phyloP scores from a whole-genome alignment of 2,113 vertebrate genomes.

The Misgurnus mizolepis region DNA sequence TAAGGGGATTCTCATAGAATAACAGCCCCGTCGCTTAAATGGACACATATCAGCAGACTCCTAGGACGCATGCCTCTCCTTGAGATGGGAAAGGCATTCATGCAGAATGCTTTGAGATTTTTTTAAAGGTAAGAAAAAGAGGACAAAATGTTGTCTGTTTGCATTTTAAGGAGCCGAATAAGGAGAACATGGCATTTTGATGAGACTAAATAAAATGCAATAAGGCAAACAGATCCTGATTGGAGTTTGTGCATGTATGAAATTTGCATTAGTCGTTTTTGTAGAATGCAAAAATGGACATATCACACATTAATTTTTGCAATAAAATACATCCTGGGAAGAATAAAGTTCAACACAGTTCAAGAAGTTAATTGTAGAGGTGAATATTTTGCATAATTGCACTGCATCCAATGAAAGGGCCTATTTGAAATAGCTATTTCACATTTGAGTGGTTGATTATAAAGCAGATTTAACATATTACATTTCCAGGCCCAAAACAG shows the following conservation, averaged over 20 bases:
- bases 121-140: conserved; percentile 4
- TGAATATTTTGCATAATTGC: background rate
- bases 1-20: conserved; percentile 26
- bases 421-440: no score
- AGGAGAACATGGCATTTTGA: conserved; percentile 36
- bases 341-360: background rate
- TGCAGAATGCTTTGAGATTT: conserved; percentile 4
- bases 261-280: background rate
- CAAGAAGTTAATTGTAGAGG: background rate
- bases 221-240: background rate
- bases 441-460: no score
- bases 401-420: background rate
- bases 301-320: background rate
- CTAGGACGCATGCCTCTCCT: background rate
- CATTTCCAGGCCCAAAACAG: no score
- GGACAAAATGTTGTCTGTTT: conserved; percentile 9
- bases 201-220: background rate
- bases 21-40: conserved; percentile 19
- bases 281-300: background rate
- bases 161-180: background rate
- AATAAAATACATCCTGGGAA: background rate
- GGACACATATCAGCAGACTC: conserved; percentile 29
- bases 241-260: background rate
- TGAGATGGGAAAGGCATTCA: conserved; percentile 18
- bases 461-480: no score